Percentiles rank a stretch among this genome's conserved stretches.
Conservation (phyloP, 2,888 invertebrate genomes). For the Tetranychus truncatus region DNA sequence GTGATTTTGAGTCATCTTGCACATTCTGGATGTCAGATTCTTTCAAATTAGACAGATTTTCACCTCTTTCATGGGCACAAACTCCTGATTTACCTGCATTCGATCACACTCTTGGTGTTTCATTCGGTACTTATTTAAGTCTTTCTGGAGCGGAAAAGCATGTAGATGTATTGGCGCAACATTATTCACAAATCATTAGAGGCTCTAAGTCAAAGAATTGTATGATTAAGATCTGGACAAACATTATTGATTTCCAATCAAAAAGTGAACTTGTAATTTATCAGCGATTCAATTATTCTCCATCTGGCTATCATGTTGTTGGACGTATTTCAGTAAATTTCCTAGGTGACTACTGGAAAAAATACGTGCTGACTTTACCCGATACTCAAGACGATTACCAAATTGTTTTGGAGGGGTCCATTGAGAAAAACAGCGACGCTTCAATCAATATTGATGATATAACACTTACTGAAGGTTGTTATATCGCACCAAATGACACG, state of each 20-base stretch:
- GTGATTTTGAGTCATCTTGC: not conserved
- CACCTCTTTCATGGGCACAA: not conserved
- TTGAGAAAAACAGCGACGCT: constrained; percentile 16
- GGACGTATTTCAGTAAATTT: not conserved
- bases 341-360: not conserved
- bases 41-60: not conserved
- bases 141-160: not conserved
- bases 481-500: constrained; percentile 16
- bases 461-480: constrained; percentile 18
- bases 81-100: not conserved
- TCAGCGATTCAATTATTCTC: not conserved
- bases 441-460: constrained; percentile 25
- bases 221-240: not conserved
- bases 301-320: not conserved
- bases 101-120: not conserved
- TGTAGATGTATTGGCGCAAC: not conserved
- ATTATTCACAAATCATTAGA: not conserved
- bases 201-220: not conserved
- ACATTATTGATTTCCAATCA: not conserved
- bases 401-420: constrained; percentile 23
- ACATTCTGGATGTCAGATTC: not conserved
- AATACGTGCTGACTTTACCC: not conserved
- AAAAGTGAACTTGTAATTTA: not conserved
- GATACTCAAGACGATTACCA: constrained; percentile 15
- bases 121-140: not conserved